These are phyloP conservation scores for Prunella fulvescens DNA, from an alignment of 2,113 vertebrate genomes.

Conservation along the genomic window DNA sequence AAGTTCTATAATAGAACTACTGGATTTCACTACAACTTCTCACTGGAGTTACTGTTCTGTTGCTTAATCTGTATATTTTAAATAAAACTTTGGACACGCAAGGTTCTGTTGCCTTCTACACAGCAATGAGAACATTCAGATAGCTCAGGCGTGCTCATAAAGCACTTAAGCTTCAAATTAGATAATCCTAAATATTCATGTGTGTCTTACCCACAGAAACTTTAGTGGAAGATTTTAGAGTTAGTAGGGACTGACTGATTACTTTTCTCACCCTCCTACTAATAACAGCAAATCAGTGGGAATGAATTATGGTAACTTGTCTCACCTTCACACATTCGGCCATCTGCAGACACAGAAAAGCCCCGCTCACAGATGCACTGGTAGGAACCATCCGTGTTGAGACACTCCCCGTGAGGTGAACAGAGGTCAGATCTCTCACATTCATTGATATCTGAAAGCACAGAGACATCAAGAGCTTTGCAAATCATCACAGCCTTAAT, in stretches of 20 bases:
- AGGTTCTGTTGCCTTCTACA: background rate
- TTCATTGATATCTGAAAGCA: slow-evolving; percentile 87
- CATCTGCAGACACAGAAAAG: slow-evolving; percentile 76
- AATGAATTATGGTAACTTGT: background rate
- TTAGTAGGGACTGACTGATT: background rate
- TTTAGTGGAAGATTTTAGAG: background rate
- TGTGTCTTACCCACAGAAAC: background rate
- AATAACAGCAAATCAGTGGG: background rate
- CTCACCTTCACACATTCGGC: slow-evolving; percentile 86
- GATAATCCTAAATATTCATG: background rate
- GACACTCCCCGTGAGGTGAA: slow-evolving; percentile 82
- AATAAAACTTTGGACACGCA: background rate
- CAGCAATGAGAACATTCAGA: background rate
- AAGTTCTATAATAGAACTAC: background rate
- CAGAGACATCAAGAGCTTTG: background rate
- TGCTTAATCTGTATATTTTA: background rate
- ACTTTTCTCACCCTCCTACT: background rate
- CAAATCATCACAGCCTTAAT: background rate
- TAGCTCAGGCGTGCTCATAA: background rate
- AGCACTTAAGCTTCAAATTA: background rate
- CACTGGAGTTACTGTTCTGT: background rate
- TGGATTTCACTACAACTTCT: background rate
- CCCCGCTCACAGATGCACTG: slow-evolving; percentile 86
- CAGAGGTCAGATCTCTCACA: slow-evolving; percentile 85
- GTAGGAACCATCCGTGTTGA: slow-evolving; percentile 88